Evolutionary conservation across 2,888 invertebrate species (phyloP).

Genomic region (Pecten maximus): DNA sequence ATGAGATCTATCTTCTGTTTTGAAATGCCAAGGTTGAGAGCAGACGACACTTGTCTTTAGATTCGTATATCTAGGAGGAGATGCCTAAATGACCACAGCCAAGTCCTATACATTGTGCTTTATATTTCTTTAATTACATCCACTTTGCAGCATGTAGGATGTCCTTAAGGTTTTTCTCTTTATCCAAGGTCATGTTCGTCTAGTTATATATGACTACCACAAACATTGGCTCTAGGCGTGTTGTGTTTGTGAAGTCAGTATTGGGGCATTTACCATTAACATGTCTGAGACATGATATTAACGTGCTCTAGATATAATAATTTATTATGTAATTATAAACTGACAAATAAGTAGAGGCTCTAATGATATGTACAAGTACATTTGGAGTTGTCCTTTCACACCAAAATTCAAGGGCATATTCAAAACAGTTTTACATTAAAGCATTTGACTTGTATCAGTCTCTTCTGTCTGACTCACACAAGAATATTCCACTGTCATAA

Average conservation of each 20-base stretch:
- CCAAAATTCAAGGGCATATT: neutral
- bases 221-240: neutral
- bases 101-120: neutral
- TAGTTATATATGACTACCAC: neutral
- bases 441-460: too few species aligned
- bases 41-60: neutral
- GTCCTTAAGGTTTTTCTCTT: neutral
- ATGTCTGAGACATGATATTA: neutral
- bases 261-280: neutral
- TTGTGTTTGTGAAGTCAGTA: neutral
- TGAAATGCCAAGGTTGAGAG: slow-evolving; percentile 13
- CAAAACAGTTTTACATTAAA: neutral
- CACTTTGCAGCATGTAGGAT: neutral
- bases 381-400: neutral
- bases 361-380: neutral
- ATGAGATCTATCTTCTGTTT: slow-evolving; percentile 30
- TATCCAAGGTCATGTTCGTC: neutral
- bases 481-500: too few species aligned
- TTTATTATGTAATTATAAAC: neutral
- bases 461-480: too few species aligned
- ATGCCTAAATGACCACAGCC: neutral
- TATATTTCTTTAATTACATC: neutral
- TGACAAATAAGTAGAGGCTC: neutral
- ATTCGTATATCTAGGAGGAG: neutral
- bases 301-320: too few species aligned